Base-by-base conservation (phyloP, 2,113 vertebrate species). In the Phaethon lepturus region DNA sequence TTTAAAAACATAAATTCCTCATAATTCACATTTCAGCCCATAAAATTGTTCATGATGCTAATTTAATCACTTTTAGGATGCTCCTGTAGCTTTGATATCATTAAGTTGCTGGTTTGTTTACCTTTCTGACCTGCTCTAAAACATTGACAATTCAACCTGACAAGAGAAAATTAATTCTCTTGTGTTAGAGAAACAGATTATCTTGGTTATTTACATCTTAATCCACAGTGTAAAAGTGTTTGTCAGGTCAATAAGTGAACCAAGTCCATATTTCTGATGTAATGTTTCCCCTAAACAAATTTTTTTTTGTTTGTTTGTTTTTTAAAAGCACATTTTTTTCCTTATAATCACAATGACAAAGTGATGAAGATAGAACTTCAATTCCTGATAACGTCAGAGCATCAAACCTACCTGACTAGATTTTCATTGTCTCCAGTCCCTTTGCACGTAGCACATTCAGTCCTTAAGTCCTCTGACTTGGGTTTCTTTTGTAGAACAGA, bases 361-460 rank as follows among this genome's bases (percentile, higher is more conserved):
- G 95, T 96, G 97, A 98, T 98, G 97, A 98, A 98, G 88, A 98
- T 68, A 95, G 95, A 98, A 98, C 38, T 96, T 98, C 86, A 98
- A 98, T 96, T 96, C 97, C 93, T 97, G 82, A 56, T 86, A 97
- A 91, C 88, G 93, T 94, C 94, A 95, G 73, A 91, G 31, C 44
- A 90, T 74, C 40, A 82, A 81, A 97, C 98, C 94, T 98, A 99
- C 99, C 99, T 99, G 97, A 99, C 99, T 58, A 99, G 98, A 98
- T 99, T 99, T 96, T 99, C 99, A 91, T 99, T 99, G 98, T 99
- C 99, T 33, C 99, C 99, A 14, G 99, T 99, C 58, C 99, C 99
- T 97, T 99, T 99, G 98, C 99, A 99, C 68, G 99, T 99, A 74
- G 98, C 98, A 96, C 99, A 99, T 91, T 99, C 99, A 18, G 99